A percentile compares a stretch with the other conserved stretches of the same genome.
Conservation (phyloP, 2,113 vertebrate species). For the Hirundichthys speculiger region DNA sequence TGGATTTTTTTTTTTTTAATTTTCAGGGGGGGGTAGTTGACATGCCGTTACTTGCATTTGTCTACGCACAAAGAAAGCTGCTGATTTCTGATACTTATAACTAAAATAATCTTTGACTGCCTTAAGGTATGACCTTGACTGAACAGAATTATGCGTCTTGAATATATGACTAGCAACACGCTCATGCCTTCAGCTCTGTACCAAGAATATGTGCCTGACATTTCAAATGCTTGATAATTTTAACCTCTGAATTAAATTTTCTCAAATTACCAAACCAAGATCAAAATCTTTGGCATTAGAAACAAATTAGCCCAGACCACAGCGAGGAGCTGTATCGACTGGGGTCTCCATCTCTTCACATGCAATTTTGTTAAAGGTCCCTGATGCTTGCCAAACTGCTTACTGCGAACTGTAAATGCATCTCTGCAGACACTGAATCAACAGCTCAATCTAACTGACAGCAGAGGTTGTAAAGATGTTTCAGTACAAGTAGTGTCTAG, state of each 20-base stretch:
- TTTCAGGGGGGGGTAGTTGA: too few relatives aligned
- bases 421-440: constrained; percentile 68
- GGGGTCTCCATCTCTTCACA: constrained; percentile 60
- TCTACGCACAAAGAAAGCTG: too few relatives aligned
- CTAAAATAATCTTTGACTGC: not conserved
- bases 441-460: constrained; percentile 71
- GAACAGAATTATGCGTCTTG: not conserved
- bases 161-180: constrained; percentile 9
- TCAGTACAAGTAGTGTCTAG: constrained; percentile 33
- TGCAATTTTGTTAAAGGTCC: constrained; percentile 78
- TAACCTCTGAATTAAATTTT: constrained; percentile 49
- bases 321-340: constrained; percentile 50
- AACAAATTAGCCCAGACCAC: constrained; percentile 49
- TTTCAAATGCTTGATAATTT: constrained; percentile 33
- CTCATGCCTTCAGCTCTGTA: constrained; percentile 21
- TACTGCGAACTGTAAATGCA: constrained; percentile 72
- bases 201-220: constrained; percentile 12
- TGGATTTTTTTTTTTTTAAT: too few relatives aligned
- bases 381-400: constrained; percentile 68
- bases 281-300: constrained; percentile 65
- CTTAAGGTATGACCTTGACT: not conserved
- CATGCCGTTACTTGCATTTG: too few relatives aligned
- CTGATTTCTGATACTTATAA: not conserved
- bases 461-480: constrained; percentile 65
- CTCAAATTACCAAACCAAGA: constrained; percentile 56